Base-by-base conservation (phyloP, 2,888 invertebrate genomes). In the Napeogenes sylphis region DNA sequence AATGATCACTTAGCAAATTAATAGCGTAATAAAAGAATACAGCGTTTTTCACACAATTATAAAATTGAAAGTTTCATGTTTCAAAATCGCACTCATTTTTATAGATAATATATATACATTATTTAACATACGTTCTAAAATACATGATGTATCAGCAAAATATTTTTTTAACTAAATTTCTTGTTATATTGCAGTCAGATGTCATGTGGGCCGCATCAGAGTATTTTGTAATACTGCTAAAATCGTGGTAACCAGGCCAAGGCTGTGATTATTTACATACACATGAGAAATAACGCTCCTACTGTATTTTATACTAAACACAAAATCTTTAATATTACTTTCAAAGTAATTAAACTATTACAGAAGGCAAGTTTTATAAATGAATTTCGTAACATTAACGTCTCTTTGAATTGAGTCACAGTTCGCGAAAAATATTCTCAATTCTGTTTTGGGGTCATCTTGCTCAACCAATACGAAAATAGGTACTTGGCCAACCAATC, bases 241-340 rank as follows among this genome's bases (percentile, higher is more conserved):
- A 87, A 86, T 88, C 84, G 89, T 89, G 87, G 89, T 85, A 90
- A 89, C 83, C 81, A 82, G 88, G 90, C 85, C 90, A 90, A 90
- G 89, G 90, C 82, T 77, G 69, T 72, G 71, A 79, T 86, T 87
- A 88, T 89, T 89, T 87, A 87, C 88, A 87, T 84, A 82, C 83
- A 87, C 85, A 84, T 88, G 89, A 87, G 88, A 88, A 89, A 86
- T 86, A 85, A 77, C 79, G 76, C 82, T 85, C 66, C 21, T 21
- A 68, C 63, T 61, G 65, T 70, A 62, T 70, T 14, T 61, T 64
- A 58, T 63, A 66, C 61, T 61, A 62, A 66, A 62, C 47, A 63
- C 62, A 62, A 57, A 59, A 59, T 61, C 42, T 47, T 60, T 56
- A 61, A 62, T 55, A 62, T 8, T 56, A 56, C 54, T 35, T 53